Evolutionary conservation across 2,113 vertebrate species (phyloP), one percentile per base, ranked within the genome.

Genomic region (Strigops habroptila): DNA sequence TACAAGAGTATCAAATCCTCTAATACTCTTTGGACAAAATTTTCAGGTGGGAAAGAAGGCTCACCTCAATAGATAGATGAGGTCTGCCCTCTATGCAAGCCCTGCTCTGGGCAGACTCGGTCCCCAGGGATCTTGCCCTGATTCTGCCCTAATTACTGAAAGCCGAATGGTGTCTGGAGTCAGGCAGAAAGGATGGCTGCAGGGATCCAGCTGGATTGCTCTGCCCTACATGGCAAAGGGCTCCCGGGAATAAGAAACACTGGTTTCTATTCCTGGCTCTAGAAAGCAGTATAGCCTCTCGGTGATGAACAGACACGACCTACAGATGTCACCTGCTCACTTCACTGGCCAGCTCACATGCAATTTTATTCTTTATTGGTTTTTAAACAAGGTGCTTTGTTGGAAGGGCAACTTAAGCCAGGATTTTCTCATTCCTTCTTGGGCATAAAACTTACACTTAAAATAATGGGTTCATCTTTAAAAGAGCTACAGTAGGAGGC

Each of bases 401-500:
- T 70, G 67, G 70, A 85, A 86, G 63, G 83, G 73, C 23, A 77
- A 63, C 92, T 76, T 79, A 74, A 91, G 46, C 59, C 70, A 73
- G 59, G 46, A 31, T 73, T 91, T 93, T 86, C 76, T 94, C 83
- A 39, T 84, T 82, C 81, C 79, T 89, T 73, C 74, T 67, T 12
- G 4, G 59, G 41, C 62, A 89, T 24, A 84, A 93, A 79, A 73
- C 74, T 95, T 71, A 92, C 73, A 48, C 92, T 96, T 71, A 92
- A 78, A 89, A 91, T 94, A 96, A 95, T 93, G 95, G 89, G 79
- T 86, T 87, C 67, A 80, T 91, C 91, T 96, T 94, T 92, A 75
- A 94, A 95, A 86, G 89, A 83, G 85, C 90, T 94, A 71, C 74
- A 90, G 95, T 96, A 96, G 97, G 96, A 97, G 97, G 96, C 93